A percentile compares a stretch with the other conserved stretches of the same genome.
phyloP scores from a whole-genome alignment of 1,140 invertebrate genomes.

The Drosophila ananassae region DNA sequence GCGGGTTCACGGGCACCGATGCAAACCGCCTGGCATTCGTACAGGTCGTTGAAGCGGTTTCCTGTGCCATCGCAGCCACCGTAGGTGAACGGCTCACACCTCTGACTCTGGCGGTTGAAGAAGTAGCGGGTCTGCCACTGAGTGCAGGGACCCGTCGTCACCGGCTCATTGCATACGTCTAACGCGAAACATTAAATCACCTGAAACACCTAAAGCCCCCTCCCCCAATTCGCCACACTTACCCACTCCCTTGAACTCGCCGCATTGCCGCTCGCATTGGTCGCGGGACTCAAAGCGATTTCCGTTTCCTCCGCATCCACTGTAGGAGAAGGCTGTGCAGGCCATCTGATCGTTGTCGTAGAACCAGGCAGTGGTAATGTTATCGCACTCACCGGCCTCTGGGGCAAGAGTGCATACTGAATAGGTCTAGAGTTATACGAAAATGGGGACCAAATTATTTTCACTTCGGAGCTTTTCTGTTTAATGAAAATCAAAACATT shows the following conservation, averaged over 20 bases:
- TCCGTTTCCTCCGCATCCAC: constrained; percentile 93
- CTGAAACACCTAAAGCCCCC: constrained; percentile 1
- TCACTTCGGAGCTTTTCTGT: not conserved
- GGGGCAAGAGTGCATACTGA: constrained; percentile 86
- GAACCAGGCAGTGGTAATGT: constrained; percentile 89
- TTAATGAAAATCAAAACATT: no score
- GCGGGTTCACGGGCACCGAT: constrained; percentile 70
- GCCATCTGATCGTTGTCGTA: constrained; percentile 87
- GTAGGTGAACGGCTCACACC: constrained; percentile 90
- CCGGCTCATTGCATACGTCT: constrained; percentile 88
- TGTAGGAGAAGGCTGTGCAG: constrained; percentile 91
- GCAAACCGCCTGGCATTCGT: constrained; percentile 90
- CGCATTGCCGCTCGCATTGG: constrained; percentile 92
- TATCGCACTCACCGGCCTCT: constrained; percentile 90
- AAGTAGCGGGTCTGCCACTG: constrained; percentile 88
- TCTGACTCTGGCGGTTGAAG: constrained; percentile 86
- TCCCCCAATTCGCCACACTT: constrained; percentile 59
- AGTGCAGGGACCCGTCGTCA: constrained; percentile 89
- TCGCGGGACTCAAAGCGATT: constrained; percentile 92
- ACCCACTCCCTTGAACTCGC: constrained; percentile 89
- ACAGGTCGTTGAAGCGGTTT: constrained; percentile 90
- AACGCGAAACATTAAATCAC: constrained; percentile 55
- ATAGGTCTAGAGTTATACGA: constrained; percentile 36
- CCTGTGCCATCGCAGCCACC: constrained; percentile 94
- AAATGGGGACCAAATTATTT: not conserved